These are phyloP conservation scores for Bombycilla garrulus DNA, from an alignment of 2,113 vertebrate genomes.

Conservation along the genomic window DNA sequence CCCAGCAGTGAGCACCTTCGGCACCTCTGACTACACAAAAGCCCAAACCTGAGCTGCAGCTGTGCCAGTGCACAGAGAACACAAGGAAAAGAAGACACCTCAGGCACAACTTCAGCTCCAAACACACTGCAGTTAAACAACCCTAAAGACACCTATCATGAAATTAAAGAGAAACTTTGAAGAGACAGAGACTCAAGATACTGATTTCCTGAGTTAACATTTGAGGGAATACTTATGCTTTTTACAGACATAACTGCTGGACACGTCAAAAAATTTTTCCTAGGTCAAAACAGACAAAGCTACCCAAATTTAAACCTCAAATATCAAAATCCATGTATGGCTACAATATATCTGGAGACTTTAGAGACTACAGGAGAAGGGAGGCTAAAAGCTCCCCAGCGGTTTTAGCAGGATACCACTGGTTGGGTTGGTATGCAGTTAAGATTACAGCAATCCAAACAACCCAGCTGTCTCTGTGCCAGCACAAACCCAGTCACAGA, in stretches of 20 bases:
- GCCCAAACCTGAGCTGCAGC: not conserved
- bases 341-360: not conserved
- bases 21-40: not conserved
- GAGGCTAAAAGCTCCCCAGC: not conserved
- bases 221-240: not conserved
- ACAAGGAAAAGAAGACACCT: not conserved
- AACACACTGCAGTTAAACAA: not conserved
- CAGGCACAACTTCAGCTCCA: not conserved
- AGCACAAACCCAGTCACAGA: not conserved
- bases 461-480: not conserved
- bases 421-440: not conserved
- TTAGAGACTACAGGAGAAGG: not conserved
- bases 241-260: not conserved
- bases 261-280: not conserved
- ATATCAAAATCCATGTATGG: not conserved
- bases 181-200: not conserved
- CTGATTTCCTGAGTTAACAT: not conserved
- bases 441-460: not conserved
- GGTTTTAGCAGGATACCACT: not conserved
- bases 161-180: not conserved
- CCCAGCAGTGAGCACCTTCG: accelerated
- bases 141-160: not conserved
- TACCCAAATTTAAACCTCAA: not conserved
- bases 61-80: not conserved
- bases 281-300: not conserved